Base-by-base conservation (phyloP, 2,888 invertebrate species). In the Halocaridina rubra region DNA sequence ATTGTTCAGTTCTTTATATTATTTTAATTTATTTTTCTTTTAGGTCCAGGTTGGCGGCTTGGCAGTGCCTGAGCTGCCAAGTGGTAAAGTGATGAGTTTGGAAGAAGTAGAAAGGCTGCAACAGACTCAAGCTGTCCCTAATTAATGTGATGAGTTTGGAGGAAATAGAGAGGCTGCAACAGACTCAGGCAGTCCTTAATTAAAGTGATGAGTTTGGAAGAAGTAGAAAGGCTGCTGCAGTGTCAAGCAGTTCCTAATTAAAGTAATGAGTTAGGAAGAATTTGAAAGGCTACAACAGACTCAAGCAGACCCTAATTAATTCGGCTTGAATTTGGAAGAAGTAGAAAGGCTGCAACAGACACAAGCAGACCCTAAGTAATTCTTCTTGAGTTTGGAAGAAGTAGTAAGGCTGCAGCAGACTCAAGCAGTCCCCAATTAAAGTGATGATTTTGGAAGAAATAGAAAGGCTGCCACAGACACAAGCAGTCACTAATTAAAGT, bases 61-160 rank as follows among this genome's bases (percentile, higher is more conserved):
- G 46, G 85, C 87, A 29, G 24, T 82, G 67, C 82, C 82, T 19
- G 85, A 87, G 22, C 72, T 87, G 2, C 87, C 87, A 3, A 85
- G 87, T 29, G 85, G 85, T 1, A 77, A 71, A 78, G 78, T 59
- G 27, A 33, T 33, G 53, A 53, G 53, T 3, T 30, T 87, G 57
- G 87, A 87, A 71, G 87, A 87, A 46, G 85, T 87, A 5, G 87
- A 87, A 3, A 75, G 85, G 59, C 74, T 84, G 19, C 85, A 87
- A 29, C 87, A 87, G 59, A 82, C 82, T 72, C 82, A 82, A 29
- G 82, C 77, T 24, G 82, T 82, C 29, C 82, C 82, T 1, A 82
- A 82, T 74, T 82, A 72, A 82, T 85, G 78, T 59, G 27, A 33
- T 33, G 53, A 53, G 53, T 3, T 30, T 87, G 57, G 87, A 87